Base-by-base conservation (phyloP, 37 sponge, comb jelly and placozoan genomes). In the Chondrilla cf. caribensis region DNA sequence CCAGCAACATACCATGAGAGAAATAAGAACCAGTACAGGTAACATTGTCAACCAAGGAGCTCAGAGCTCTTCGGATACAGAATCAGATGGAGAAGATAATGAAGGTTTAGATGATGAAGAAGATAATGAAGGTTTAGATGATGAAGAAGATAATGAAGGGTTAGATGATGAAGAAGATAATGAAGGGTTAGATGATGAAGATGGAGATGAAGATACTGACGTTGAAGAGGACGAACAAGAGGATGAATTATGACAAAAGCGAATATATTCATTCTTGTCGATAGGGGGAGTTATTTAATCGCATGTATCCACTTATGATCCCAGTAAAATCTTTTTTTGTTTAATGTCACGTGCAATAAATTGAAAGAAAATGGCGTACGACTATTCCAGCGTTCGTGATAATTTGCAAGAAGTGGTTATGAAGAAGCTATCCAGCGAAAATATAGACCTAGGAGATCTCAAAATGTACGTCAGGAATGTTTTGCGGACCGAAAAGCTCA, bases 301-400 rank as follows among this genome's bases (percentile, higher is more conserved):
- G n/a, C n/a, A n/a, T n/a, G n/a, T n/a, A n/a, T n/a, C n/a, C n/a
- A n/a, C n/a, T n/a, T n/a, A n/a, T n/a, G n/a, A n/a, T n/a, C n/a
- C n/a, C n/a, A n/a, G n/a, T n/a, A n/a, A n/a, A n/a, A n/a, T n/a
- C n/a, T n/a, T n/a, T n/a, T n/a, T n/a, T n/a, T n/a, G n/a, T n/a
- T n/a, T n/a, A n/a, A n/a, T n/a, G n/a, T n/a, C n/a, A n/a, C n/a
- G n/a, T n/a, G n/a, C n/a, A n/a, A n/a, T n/a, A n/a, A n/a, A n/a
- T n/a, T n/a, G n/a, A n/a, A n/a, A n/a, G 17, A 67, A 67, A 67
- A 67, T 67, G 68, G 68, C 68, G 68, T 33, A 26, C 68, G 68
- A 67, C 1, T 26, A 33, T 17, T 67, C 68, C 2, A 17, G 32
- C 4, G 29, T 47, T 47, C 6, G 51, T 14, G 51, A 47, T 11